Evolutionary conservation across 2,797 vertebrate species (phyloP).

Genomic region (Eupleurogrammus muticus): DNA sequence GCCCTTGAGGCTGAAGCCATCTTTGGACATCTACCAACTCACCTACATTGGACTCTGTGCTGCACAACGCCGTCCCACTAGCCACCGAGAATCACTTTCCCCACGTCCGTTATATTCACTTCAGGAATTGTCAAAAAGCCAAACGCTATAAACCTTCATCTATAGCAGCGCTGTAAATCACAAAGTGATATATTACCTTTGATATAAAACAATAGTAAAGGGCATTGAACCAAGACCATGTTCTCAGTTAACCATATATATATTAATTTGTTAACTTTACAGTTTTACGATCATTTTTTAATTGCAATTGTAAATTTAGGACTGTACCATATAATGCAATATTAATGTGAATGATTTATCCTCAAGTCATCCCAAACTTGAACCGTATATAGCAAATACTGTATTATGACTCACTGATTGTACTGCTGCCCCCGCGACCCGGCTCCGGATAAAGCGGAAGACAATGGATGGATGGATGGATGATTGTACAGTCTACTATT

Average conservation of each 20-base stretch:
- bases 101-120: not conserved
- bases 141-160: not conserved
- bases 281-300: not conserved
- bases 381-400: conserved; percentile 1
- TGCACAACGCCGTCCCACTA: conserved; percentile 15
- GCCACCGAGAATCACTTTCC: not conserved
- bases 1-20: conserved; percentile 47
- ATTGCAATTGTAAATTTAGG: not conserved
- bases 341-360: not conserved
- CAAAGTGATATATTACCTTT: not conserved
- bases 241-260: not conserved
- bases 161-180: not conserved
- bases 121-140: conserved; percentile 2
- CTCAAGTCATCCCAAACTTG: too few relatives aligned
- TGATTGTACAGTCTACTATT: not conserved
- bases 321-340: too few relatives aligned
- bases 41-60: conserved; percentile 22
- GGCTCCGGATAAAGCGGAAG: too few relatives aligned
- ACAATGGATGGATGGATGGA: too few relatives aligned
- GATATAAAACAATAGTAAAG: not conserved
- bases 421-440: too few relatives aligned
- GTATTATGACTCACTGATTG: not conserved
- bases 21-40: conserved; percentile 36
- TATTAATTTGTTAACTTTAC: not conserved
- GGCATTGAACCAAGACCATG: not conserved